Percentiles rank a stretch among this genome's conserved stretches.
Evolutionary conservation across 2,797 vertebrate species (phyloP).

Genomic region (Anguilla marmorata): DNA sequence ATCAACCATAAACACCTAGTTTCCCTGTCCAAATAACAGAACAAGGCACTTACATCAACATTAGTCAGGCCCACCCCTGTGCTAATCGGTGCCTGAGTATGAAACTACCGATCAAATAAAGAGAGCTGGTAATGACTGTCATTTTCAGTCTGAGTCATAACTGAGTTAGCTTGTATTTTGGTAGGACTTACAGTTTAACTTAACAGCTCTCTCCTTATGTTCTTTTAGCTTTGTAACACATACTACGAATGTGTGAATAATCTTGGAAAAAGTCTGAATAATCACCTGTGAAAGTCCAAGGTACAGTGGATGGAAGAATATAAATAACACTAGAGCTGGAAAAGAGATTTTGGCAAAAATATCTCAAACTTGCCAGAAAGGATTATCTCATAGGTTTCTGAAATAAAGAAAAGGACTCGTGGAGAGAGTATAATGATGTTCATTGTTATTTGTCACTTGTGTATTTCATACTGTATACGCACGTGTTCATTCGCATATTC

Average conservation of each 20-base stretch:
- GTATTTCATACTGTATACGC: background rate
- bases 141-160: slow-evolving; percentile 23
- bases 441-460: background rate
- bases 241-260: background rate
- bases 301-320: background rate
- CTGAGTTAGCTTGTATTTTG: background rate
- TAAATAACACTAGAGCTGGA: background rate
- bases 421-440: background rate
- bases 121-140: slow-evolving; percentile 24
- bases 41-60: slow-evolving; percentile 60
- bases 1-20: slow-evolving; percentile 56
- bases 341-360: background rate
- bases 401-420: background rate
- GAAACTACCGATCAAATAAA: slow-evolving; percentile 30
- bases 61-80: slow-evolving; percentile 50
- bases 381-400: background rate
- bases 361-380: background rate
- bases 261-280: background rate
- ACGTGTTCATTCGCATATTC: background rate
- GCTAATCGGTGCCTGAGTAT: slow-evolving; percentile 48
- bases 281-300: background rate
- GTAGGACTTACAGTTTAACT: background rate
- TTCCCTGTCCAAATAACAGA: slow-evolving; percentile 63
- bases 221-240: background rate
- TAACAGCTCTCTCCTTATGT: background rate